Conservation (phyloP, 2,113 vertebrate species). For the Apus apus region DNA sequence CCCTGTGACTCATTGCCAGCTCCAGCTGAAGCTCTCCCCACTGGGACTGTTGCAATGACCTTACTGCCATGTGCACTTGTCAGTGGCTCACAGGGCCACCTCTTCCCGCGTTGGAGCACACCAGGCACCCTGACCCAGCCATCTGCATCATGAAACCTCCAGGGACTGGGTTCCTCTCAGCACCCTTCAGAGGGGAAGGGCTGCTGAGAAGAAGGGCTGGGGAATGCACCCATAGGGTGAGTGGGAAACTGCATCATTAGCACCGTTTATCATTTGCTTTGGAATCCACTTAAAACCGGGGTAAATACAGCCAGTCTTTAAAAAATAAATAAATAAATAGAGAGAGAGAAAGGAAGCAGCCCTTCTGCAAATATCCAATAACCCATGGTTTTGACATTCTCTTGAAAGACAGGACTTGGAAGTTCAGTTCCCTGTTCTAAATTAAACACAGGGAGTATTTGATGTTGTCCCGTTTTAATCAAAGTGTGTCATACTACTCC, state of each 20-base stretch:
- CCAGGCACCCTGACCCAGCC: fast-evolving
- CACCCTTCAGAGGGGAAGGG: fast-evolving
- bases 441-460: conserved; percentile 18
- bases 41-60: neutral
- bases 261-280: neutral
- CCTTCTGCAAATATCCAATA: neutral
- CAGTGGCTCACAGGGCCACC: neutral
- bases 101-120: neutral
- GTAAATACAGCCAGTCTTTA: neutral
- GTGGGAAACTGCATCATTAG: neutral
- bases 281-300: neutral
- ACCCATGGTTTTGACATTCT: conserved; percentile 5
- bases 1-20: neutral
- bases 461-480: conserved; percentile 5
- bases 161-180: neutral
- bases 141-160: neutral
- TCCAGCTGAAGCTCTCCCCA: neutral
- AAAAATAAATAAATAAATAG: neutral
- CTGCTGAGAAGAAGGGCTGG: neutral
- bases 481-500: neutral
- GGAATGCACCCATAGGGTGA: neutral
- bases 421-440: conserved; percentile 3
- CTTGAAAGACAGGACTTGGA: neutral
- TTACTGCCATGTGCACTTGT: neutral
- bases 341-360: neutral